Evolutionary conservation across 2,113 vertebrate species (phyloP).

Genomic region (Prietella phreatophila): DNA sequence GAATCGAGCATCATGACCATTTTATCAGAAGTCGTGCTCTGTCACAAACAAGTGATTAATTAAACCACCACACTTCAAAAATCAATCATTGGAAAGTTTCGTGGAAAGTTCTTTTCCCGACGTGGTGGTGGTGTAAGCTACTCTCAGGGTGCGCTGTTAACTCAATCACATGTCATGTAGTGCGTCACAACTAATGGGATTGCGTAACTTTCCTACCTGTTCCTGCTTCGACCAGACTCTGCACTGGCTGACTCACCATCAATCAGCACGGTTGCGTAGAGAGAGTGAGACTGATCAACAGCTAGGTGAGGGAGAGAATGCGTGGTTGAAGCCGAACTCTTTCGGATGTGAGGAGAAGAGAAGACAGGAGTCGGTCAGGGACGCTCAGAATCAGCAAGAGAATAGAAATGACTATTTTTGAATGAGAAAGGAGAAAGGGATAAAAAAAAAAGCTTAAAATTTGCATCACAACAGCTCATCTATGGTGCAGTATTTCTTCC

Average conservation of each 20-base stretch:
- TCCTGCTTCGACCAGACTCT: conserved; percentile 45
- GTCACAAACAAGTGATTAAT: background rate
- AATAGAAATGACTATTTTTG: background rate
- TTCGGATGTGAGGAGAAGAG: conserved; percentile 10
- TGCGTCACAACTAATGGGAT: conserved; percentile 36
- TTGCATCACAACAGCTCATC: background rate
- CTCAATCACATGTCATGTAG: background rate
- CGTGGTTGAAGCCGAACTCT: conserved; percentile 14
- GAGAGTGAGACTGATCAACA: background rate
- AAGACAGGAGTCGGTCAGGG: background rate
- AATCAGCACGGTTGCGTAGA: conserved; percentile 12
- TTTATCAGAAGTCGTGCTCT: background rate
- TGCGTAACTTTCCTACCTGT: conserved; percentile 44
- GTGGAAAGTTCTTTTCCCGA: no score
- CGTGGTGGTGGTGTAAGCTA: no score
- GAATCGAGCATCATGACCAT: background rate
- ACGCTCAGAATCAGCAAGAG: conserved; percentile 4
- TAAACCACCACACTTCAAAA: background rate
- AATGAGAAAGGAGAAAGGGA: background rate
- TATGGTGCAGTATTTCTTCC: background rate
- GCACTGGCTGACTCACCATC: conserved; percentile 60
- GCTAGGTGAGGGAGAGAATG: background rate
- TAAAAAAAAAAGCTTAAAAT: background rate
- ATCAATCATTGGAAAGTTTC: background rate
- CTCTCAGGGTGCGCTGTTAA: background rate